phyloP scores from a whole-genome alignment of 2,888 invertebrate genomes.

The Hyposoter dolosus region DNA sequence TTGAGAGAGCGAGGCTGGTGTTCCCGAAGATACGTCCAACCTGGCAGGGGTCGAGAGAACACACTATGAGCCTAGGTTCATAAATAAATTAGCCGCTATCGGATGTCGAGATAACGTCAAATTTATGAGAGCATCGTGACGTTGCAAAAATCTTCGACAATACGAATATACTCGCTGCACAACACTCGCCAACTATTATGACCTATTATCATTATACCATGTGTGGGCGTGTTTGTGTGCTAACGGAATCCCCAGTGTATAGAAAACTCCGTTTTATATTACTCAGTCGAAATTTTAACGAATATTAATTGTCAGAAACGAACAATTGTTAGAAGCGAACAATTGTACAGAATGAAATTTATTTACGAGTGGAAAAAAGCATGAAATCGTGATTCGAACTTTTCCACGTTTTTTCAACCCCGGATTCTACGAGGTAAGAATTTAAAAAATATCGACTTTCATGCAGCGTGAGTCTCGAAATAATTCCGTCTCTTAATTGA shows the following conservation, averaged over 20 bases:
- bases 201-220: neutral
- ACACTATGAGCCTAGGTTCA: conserved; percentile 74
- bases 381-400: neutral
- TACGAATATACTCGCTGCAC: conserved; percentile 7
- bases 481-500: conserved; percentile 69
- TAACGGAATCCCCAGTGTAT: conserved; percentile 35
- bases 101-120: conserved; percentile 78
- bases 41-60: conserved; percentile 56
- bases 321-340: neutral
- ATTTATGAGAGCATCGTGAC: conserved; percentile 80
- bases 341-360: neutral
- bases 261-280: conserved; percentile 3
- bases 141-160: conserved; percentile 69
- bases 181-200: neutral
- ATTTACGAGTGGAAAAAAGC: neutral
- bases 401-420: neutral
- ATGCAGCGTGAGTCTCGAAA: conserved; percentile 14
- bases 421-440: neutral
- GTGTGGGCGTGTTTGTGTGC: neutral
- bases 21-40: conserved; percentile 29
- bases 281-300: conserved; percentile 40
- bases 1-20: conserved; percentile 7
- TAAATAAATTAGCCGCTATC: conserved; percentile 84
- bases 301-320: conserved; percentile 45
- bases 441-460: conserved; percentile 8